Percentiles rank a stretch among this genome's conserved stretches.
phyloP scores from a whole-genome alignment of 64 coral and sea anemone species.

The Dendronephthya gigantea region DNA sequence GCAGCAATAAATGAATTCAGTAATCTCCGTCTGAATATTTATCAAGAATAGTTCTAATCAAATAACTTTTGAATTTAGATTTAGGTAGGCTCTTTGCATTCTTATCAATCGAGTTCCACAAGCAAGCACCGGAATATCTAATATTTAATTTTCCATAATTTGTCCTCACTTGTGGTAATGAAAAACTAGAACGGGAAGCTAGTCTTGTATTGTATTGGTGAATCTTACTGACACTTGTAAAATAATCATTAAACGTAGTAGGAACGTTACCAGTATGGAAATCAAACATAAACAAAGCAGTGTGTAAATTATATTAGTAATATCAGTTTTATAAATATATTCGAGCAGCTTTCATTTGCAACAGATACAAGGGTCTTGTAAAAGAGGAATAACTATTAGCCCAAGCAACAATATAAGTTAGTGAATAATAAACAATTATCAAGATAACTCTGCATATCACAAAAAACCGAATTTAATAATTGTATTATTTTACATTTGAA shows the following conservation, averaged over 20 bases:
- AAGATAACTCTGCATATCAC: too few relatives aligned
- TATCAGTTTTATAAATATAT: too few relatives aligned
- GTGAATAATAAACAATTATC: too few relatives aligned
- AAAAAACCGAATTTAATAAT: too few relatives aligned
- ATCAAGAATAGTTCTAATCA: not conserved
- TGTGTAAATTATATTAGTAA: too few relatives aligned
- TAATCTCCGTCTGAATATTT: too few relatives aligned
- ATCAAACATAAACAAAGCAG: slow-evolving; percentile 12
- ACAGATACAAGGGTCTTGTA: too few relatives aligned
- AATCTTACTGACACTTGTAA: not conserved
- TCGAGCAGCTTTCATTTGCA: too few relatives aligned
- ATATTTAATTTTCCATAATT: slow-evolving; percentile 30
- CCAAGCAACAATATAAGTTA: too few relatives aligned
- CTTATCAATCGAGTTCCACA: not conserved
- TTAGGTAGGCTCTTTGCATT: not conserved
- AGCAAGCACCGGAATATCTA: slow-evolving; percentile 3
- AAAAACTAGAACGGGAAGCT: not conserved
- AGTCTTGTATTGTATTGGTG: slow-evolving; percentile 18
- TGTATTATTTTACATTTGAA: too few relatives aligned
- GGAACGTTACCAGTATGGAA: slow-evolving; percentile 6
- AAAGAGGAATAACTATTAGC: too few relatives aligned
- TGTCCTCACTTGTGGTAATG: slow-evolving; percentile 6
- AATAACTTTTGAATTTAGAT: not conserved
- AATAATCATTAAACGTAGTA: not conserved
- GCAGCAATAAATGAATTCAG: too few relatives aligned